Percentiles rank a stretch among this genome's conserved stretches.
Evolutionary conservation across 2,888 invertebrate genomes (phyloP).

Genomic region (Troides helena): DNA sequence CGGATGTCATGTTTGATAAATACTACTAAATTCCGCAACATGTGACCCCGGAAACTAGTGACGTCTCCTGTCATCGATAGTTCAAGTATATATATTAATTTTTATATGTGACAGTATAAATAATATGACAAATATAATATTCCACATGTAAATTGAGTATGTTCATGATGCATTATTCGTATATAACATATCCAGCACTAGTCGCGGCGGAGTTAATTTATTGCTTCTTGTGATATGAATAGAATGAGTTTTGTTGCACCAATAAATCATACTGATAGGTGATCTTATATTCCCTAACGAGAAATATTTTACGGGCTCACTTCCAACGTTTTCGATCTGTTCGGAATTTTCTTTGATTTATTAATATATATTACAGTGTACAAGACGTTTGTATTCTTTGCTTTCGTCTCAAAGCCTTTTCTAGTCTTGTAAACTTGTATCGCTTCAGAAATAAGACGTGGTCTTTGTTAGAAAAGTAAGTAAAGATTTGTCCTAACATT

Average conservation of each 20-base stretch:
- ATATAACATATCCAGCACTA: background rate
- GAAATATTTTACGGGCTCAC: conserved; percentile 15
- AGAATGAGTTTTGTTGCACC: conserved; percentile 18
- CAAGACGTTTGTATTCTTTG: too few species aligned
- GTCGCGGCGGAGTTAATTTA: conserved; percentile 12
- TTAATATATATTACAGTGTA: background rate
- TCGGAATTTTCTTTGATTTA: background rate
- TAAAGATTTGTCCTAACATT: too few species aligned
- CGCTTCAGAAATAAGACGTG: too few species aligned
- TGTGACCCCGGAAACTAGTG: too few species aligned
- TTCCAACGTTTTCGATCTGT: background rate
- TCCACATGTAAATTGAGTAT: background rate
- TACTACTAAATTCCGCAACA: too few species aligned
- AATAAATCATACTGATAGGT: conserved; percentile 21
- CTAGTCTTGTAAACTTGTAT: too few species aligned
- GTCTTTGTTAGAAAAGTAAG: too few species aligned
- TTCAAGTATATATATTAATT: too few species aligned
- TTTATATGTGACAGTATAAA: background rate
- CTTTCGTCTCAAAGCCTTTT: too few species aligned
- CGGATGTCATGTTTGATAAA: too few species aligned
- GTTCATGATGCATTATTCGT: background rate
- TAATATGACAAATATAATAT: background rate
- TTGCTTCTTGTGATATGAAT: conserved; percentile 14
- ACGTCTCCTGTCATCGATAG: too few species aligned
- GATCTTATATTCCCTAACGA: conserved; percentile 15